A percentile compares a stretch with the other conserved stretches of the same genome.
Conservation (phyloP, 2,797 vertebrate genomes). For the Aldrovandia affinis region DNA sequence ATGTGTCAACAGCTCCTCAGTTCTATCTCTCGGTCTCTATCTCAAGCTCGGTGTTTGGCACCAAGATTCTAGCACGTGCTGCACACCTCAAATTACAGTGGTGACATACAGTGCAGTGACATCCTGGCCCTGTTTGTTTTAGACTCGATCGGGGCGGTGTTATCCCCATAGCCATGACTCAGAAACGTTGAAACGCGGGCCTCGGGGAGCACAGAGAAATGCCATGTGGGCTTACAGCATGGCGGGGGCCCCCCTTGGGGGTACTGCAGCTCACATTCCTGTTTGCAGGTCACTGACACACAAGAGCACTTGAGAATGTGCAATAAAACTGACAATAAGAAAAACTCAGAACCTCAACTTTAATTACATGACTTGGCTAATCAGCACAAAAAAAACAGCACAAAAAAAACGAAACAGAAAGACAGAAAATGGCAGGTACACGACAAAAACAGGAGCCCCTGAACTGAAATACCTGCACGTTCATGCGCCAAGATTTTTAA, state of each 20-base stretch:
- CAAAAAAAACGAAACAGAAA: too few relatives aligned
- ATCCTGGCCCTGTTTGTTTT: slow-evolving; percentile 27
- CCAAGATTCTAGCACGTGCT: slow-evolving; percentile 38
- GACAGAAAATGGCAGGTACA: not conserved
- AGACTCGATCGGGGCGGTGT: too few relatives aligned
- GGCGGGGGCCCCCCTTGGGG: too few relatives aligned
- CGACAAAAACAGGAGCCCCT: not conserved
- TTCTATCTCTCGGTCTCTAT: slow-evolving; percentile 16
- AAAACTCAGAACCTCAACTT: not conserved
- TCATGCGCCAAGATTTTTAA: not conserved
- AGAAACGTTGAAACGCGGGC: not conserved
- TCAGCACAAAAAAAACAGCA: not conserved
- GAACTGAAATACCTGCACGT: not conserved
- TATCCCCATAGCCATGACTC: not conserved
- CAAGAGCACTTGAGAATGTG: not conserved
- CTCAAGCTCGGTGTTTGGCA: slow-evolving; percentile 40
- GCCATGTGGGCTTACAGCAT: not conserved
- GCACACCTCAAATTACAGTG: slow-evolving; percentile 32
- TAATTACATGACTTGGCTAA: not conserved
- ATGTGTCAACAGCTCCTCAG: slow-evolving; percentile 39
- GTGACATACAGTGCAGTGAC: too few relatives aligned
- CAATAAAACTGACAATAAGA: not conserved
- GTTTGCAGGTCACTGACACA: not conserved
- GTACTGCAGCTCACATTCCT: not conserved
- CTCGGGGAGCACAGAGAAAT: not conserved